Conservation (phyloP, 2,888 invertebrate species). For the Portevinia maculata region DNA sequence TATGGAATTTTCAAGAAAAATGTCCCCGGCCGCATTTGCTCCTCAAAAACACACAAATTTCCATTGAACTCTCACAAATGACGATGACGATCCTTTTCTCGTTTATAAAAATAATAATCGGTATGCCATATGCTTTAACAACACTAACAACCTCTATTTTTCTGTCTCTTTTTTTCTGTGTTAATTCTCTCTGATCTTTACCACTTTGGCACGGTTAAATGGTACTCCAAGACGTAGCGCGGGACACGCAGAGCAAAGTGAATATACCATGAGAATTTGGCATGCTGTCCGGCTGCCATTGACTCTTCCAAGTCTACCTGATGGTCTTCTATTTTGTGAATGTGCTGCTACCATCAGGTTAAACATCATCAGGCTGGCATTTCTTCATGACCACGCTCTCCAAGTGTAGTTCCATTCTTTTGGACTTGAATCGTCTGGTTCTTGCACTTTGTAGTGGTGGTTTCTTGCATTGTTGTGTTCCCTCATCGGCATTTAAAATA, state of each 20-base stretch:
- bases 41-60: conserved; percentile 44
- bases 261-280: conserved; percentile 63
- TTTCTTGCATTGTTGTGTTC: conserved; percentile 53
- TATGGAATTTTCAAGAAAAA: conserved; percentile 71
- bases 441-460: conserved; percentile 14
- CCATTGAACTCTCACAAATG: conserved; percentile 44
- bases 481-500: conserved; percentile 46
- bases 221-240: conserved; percentile 30
- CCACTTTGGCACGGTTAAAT: conserved; percentile 50
- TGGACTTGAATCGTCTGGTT: conserved; percentile 28
- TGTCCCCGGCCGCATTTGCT: conserved; percentile 62
- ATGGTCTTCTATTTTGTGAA: conserved; percentile 36
- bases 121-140: conserved; percentile 62
- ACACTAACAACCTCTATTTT: conserved; percentile 3
- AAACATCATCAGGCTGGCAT: conserved; percentile 38
- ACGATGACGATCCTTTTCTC: conserved; percentile 56
- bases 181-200: conserved; percentile 70
- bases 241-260: conserved; percentile 21
- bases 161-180: conserved; percentile 38
- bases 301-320: conserved; percentile 73
- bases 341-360: conserved; percentile 60
- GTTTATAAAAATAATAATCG: conserved; percentile 66
- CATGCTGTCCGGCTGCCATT: conserved; percentile 73
- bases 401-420: conserved; percentile 48
- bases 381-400: conserved; percentile 11